Percentiles rank a stretch among this genome's conserved stretches.
These are phyloP conservation scores for Sterrhoptilus dennistouni DNA, from an alignment of 2,113 vertebrate genomes.

Conservation along the genomic window DNA sequence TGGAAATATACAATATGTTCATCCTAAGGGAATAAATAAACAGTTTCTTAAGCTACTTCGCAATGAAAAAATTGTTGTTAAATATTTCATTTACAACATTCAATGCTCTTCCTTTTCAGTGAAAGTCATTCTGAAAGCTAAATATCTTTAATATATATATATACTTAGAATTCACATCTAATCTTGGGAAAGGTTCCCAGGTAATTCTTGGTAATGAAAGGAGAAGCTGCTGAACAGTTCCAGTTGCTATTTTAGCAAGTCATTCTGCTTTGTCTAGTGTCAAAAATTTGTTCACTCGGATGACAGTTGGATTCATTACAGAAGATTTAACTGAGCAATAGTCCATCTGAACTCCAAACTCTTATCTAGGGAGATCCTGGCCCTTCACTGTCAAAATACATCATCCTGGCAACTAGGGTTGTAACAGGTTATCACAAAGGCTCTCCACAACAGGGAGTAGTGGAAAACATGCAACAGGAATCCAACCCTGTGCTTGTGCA, in stretches of 20 bases:
- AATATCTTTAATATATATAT: background rate
- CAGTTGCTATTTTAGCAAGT: conserved; percentile 1
- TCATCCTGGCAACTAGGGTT: background rate
- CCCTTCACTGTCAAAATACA: background rate
- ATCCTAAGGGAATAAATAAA: conserved; percentile 22
- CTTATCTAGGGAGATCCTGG: background rate
- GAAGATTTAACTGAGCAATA: conserved; percentile 26
- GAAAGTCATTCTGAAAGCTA: background rate
- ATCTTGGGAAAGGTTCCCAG: background rate
- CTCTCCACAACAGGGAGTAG: background rate
- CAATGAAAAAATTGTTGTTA: background rate
- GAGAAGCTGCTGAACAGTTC: background rate
- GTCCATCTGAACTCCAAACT: background rate
- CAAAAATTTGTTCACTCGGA: background rate
- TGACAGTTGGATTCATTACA: background rate
- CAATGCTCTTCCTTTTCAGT: background rate
- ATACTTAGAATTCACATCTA: background rate
- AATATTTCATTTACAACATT: background rate
- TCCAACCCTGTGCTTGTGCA: fast-evolving
- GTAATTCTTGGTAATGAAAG: background rate
- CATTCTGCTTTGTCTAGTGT: background rate
- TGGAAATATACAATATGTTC: conserved; percentile 1
- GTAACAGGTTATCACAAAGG: background rate
- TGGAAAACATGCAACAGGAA: background rate
- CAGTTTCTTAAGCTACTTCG: background rate